Evolutionary conservation across 2,113 vertebrate species (phyloP).

Genomic region (Callithrix jacchus): DNA sequence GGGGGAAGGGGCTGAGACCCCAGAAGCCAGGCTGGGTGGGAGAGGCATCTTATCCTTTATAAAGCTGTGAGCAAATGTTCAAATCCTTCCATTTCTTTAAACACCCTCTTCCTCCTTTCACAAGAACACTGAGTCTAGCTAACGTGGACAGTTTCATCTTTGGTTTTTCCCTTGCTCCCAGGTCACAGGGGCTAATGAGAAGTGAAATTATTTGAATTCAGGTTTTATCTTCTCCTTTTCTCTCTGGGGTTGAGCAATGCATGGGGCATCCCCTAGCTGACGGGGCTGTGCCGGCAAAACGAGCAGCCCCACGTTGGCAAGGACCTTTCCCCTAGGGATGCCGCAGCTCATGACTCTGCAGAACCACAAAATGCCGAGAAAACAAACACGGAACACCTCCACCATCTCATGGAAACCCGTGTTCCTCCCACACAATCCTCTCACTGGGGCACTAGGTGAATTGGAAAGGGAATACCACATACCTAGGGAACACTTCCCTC

Average conservation of each 20-base stretch:
- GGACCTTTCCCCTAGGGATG: not conserved
- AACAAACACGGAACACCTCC: not conserved
- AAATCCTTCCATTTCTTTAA: not conserved
- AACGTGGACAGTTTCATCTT: not conserved
- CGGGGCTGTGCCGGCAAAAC: not conserved
- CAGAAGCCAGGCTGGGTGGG: not conserved
- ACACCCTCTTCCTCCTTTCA: not conserved
- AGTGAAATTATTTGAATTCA: not conserved
- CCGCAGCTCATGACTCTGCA: not conserved
- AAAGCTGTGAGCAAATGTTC: not conserved
- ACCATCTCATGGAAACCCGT: rapidly evolving
- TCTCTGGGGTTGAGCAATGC: not conserved
- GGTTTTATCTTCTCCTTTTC: slow-evolving; percentile 24
- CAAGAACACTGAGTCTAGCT: not conserved
- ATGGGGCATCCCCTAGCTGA: not conserved
- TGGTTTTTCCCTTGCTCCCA: not conserved
- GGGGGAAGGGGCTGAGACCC: not conserved
- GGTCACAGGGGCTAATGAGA: not conserved
- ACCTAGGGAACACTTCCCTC: not conserved
- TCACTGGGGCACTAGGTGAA: not conserved
- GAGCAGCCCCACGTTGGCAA: rapidly evolving
- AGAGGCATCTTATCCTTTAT: rapidly evolving
- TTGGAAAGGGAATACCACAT: not conserved
- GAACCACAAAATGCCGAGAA: rapidly evolving
- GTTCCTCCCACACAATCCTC: not conserved